A percentile compares a stretch with the other conserved stretches of the same genome.
phyloP scores from a whole-genome alignment of 2,888 invertebrate genomes.

The Carpatolechia fugitivella region DNA sequence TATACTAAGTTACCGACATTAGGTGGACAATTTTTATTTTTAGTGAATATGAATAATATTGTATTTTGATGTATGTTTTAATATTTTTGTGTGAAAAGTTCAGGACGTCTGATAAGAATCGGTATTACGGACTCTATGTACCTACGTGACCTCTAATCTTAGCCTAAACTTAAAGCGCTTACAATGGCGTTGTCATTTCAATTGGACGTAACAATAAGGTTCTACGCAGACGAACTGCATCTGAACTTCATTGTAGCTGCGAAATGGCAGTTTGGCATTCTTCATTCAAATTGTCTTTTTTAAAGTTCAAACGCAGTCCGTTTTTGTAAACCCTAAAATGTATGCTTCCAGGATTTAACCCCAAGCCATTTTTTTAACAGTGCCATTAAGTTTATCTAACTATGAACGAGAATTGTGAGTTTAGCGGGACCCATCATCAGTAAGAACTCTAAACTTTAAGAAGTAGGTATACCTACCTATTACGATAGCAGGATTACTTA shows the following conservation, averaged over 20 bases:
- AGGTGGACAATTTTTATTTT: slow-evolving; percentile 14
- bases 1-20: slow-evolving; percentile 38
- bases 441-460: neutral
- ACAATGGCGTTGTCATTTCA: slow-evolving; percentile 11
- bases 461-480: neutral
- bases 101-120: neutral
- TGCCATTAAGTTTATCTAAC: slow-evolving; percentile 35
- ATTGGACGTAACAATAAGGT: slow-evolving; percentile 15
- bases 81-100: neutral
- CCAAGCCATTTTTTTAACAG: slow-evolving; percentile 40
- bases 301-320: no score
- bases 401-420: no score
- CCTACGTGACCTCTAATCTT: neutral
- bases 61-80: slow-evolving; percentile 2
- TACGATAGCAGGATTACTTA: neutral
- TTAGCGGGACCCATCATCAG: neutral
- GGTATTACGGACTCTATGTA: neutral
- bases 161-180: neutral
- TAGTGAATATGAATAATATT: neutral
- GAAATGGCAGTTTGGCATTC: no score
- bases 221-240: no score
- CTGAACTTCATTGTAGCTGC: no score
- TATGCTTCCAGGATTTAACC: slow-evolving; percentile 32
- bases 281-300: no score
- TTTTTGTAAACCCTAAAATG: no score